A percentile compares a stretch with the other conserved stretches of the same genome.
Evolutionary conservation across 2,113 vertebrate species (phyloP).

Genomic region (Zosterops hypoxanthus): DNA sequence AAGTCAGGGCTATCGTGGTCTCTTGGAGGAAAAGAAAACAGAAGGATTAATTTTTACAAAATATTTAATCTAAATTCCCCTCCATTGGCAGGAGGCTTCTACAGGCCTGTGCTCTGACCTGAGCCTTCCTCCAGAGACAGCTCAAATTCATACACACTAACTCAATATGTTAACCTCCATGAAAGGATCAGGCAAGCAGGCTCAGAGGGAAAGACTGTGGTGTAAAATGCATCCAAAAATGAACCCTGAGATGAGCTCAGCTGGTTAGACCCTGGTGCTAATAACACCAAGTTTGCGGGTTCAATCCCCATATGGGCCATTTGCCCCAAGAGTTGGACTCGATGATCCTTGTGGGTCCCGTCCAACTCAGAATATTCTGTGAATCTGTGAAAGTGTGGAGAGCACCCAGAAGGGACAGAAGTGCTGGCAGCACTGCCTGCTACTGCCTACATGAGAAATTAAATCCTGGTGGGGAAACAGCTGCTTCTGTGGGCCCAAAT

Average conservation of each 20-base stretch:
- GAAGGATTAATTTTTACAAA: neutral
- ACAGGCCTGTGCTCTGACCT: neutral
- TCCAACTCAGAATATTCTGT: neutral
- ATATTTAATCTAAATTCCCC: neutral
- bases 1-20: neutral
- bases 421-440: neutral
- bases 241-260: neutral
- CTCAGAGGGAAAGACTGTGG: neutral
- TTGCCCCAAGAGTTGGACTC: neutral
- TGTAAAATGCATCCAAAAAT: neutral
- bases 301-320: neutral
- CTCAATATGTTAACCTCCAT: neutral
- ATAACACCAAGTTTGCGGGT: neutral
- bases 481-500: neutral
- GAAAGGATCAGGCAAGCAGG: neutral
- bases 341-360: neutral
- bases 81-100: neutral
- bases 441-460: neutral
- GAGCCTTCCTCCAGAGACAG: neutral
- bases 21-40: neutral
- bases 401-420: neutral
- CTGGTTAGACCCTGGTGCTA: neutral
- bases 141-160: neutral
- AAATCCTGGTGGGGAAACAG: neutral
- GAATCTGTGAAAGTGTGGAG: neutral